Base-by-base conservation (phyloP, 1,140 invertebrate genomes). In the Eueides isabella region DNA sequence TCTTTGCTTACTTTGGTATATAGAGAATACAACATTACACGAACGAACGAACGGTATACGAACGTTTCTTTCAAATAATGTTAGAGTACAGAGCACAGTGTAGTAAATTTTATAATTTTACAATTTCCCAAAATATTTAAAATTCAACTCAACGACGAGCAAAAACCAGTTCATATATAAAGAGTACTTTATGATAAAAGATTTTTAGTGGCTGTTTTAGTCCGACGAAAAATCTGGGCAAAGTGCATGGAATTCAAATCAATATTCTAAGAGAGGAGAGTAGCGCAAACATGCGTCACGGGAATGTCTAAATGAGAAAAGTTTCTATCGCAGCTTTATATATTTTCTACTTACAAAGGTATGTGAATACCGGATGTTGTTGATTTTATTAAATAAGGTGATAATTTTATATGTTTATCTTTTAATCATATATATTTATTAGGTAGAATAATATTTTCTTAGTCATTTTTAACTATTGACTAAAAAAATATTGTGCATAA, bases 211-310 rank as follows among this genome's bases (percentile, higher is more conserved):
- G 48, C 48, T 55, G 48, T 67, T 67, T 67, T 67, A 55, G 67
- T 61, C 48, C 19, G 44, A 26, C 33, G 67, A 35, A 61, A 69
- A 69, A 69, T 69, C 67, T 69, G 33, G 67, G 48, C 55, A 69
- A 69, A 69, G 48, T 69, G 67, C 67, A 69, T 69, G 67, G 67
- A 69, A 69, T 69, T 61, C 67, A 30, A 69, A 69, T 69, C 67
- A 69, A 69, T 69, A 69, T 69, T 69, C 31, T 55, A 69, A 26
- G 67, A 19, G 67, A 31, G 31, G 48, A 0, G 30, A 19, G 4
- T 12, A 33, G 48, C 29, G 44, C 41, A 69, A 26, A 61, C 48
- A 26, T 61, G n/a, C 29, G 65, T 44, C 28, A 44, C 26, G 48
- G 48, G 48, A 55, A 55, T 55, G 23, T 55, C 48, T 55, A 55